Evolutionary conservation across 2,113 vertebrate species (phyloP), one percentile per base, ranked within the genome.

Genomic region (Cottus gobio): DNA sequence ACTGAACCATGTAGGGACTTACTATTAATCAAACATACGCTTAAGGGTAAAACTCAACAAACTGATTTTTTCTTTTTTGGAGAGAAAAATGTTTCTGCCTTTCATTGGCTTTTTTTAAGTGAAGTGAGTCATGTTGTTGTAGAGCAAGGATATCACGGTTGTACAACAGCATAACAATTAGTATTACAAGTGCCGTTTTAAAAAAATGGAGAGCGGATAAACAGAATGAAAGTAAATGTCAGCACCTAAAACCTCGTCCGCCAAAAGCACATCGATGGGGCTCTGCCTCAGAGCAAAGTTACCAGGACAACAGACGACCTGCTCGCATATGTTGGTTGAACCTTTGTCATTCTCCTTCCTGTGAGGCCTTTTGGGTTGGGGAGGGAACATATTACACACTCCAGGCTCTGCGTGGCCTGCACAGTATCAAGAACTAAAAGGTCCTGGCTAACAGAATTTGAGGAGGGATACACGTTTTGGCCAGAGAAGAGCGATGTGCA

Each of bases 251-350:
- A 37, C 37, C 26, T 26, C 5, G 34, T 54, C 56, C 64, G 50
- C 16, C 50, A 28, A 7, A 78, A 79, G 71, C 62, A 16, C 34
- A 71, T 66, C 30, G 12, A 30, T 15, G 30, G 50, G 67, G 58
- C 52, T 75, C 37, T 42, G 37, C 56, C 65, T 63, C 46, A 39
- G 42, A 74, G 80, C 64, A 58, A 66, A 67, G 87, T 83, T 66
- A 75, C 75, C 74, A 69, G 20, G 88, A 77, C 85, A 82, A 80
- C 80, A 34, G 72, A 61, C 83, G 86, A 90, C 90, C 88, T 83
- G 46, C 79, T 72, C n/a, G 20, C 89, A 91, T 93, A 37, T 92
- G 93, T 81, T 87, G 37, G 65, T 30, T 93, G 91, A 91, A 89
- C 91, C 77, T 71, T 73, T 28, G 76, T 83, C 46, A 34, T 52